These are phyloP conservation scores for Palythoa grandis DNA, from an alignment of 92 coral and sea anemone genomes.

Conservation along the genomic window DNA sequence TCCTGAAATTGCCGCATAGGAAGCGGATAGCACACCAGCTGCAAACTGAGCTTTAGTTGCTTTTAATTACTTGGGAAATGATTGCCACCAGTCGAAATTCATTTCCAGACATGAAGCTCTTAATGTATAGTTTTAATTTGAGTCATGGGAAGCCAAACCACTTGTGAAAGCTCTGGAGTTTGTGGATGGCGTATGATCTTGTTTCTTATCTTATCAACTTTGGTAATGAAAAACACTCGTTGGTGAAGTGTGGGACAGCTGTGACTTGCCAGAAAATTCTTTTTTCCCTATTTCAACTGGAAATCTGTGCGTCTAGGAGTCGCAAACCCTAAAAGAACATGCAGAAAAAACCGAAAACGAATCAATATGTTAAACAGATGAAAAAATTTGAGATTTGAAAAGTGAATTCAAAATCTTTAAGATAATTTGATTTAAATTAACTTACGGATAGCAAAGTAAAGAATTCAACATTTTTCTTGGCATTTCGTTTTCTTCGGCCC, in stretches of 20 bases:
- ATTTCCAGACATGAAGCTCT: constrained; percentile 12
- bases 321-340: background rate
- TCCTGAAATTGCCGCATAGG: background rate
- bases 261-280: too few species aligned
- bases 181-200: background rate
- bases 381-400: background rate
- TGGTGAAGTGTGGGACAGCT: background rate
- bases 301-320: background rate
- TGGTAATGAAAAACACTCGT: constrained; percentile 21
- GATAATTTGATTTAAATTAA: too few species aligned
- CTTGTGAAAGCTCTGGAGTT: background rate
- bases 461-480: too few species aligned
- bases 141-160: background rate
- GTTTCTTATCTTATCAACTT: background rate
- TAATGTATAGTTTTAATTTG: background rate
- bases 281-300: background rate
- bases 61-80: constrained; percentile 16
- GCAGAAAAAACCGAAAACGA: background rate
- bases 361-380: background rate
- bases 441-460: too few species aligned
- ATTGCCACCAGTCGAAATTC: background rate
- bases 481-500: too few species aligned
- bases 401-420: background rate
- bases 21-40: background rate
- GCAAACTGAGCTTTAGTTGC: background rate